Percentiles rank a stretch among this genome's conserved stretches.
These are phyloP conservation scores for Trypoxylus dichotomus DNA, from an alignment of 1,140 invertebrate species.

Conservation along the genomic window DNA sequence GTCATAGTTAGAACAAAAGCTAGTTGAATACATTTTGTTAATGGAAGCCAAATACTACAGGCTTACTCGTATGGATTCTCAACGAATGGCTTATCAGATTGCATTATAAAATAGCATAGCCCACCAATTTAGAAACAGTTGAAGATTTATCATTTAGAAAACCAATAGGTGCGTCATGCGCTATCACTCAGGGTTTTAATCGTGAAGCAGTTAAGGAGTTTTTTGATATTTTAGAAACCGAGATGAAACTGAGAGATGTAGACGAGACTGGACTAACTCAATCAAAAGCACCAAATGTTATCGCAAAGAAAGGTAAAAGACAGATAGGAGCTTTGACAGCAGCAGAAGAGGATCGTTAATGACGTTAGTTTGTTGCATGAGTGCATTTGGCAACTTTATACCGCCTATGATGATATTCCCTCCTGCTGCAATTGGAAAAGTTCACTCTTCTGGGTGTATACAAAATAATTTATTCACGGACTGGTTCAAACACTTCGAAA, in stretches of 20 bases:
- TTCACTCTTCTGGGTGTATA: conserved; percentile 36
- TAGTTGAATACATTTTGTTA: conserved; percentile 6
- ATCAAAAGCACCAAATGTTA: conserved; percentile 43
- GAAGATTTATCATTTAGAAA: not conserved
- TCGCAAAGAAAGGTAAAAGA: conserved; percentile 45
- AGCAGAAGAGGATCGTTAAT: conserved; percentile 54
- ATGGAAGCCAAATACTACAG: not conserved
- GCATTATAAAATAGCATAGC: not conserved
- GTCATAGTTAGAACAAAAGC: conserved; percentile 10
- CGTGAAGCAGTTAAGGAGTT: conserved; percentile 45
- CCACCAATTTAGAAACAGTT: not conserved
- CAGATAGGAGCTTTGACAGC: conserved; percentile 54
- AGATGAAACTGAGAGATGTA: conserved; percentile 48
- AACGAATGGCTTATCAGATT: not conserved
- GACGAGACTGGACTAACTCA: conserved; percentile 49
- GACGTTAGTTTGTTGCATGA: conserved; percentile 47
- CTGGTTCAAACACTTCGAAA: conserved; percentile 48
- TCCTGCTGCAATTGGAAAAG: conserved; percentile 27
- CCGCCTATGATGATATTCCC: conserved; percentile 51
- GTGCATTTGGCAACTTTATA: conserved; percentile 48
- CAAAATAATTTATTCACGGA: conserved; percentile 41
- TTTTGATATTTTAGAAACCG: conserved; percentile 47
- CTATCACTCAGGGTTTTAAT: conserved; percentile 36
- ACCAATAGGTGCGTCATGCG: conserved; percentile 13
- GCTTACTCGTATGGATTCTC: conserved; percentile 9